Percentiles rank a stretch among this genome's conserved stretches.
These are phyloP conservation scores for Synanthedon myopaeformis DNA, from an alignment of 2,888 invertebrate species.

Conservation along the genomic window DNA sequence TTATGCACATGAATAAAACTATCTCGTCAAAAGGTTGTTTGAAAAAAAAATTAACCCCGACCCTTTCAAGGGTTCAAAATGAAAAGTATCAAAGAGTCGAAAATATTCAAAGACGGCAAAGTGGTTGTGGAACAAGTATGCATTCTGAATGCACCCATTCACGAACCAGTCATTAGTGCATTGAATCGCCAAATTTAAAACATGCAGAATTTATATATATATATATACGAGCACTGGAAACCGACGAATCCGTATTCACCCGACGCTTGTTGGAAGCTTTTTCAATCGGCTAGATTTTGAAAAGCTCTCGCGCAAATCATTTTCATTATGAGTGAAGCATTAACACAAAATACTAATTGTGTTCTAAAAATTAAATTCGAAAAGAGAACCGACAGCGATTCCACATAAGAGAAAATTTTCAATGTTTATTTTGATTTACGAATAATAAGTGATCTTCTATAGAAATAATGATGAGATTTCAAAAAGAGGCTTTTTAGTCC, in stretches of 20 bases:
- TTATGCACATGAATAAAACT: background rate
- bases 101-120: conserved; percentile 24
- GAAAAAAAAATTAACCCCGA: background rate
- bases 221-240: conserved; percentile 4
- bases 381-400: too few species aligned
- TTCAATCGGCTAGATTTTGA: background rate
- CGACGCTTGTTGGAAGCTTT: background rate
- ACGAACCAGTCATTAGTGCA: conserved; percentile 48
- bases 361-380: background rate
- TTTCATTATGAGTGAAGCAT: background rate
- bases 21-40: background rate
- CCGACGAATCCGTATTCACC: background rate
- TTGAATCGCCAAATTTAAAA: conserved; percentile 57
- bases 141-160: conserved; percentile 43
- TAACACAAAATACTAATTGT: background rate
- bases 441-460: too few species aligned
- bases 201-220: too few species aligned
- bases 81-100: conserved; percentile 7
- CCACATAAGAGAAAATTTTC: too few species aligned
- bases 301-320: background rate
- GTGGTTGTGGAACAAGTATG: conserved; percentile 30
- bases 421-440: too few species aligned
- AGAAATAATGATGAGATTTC: too few species aligned
- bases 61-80: background rate
- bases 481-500: too few species aligned